phyloP scores from a whole-genome alignment of 2,797 vertebrate species.

The Spheniscus humboldti region DNA sequence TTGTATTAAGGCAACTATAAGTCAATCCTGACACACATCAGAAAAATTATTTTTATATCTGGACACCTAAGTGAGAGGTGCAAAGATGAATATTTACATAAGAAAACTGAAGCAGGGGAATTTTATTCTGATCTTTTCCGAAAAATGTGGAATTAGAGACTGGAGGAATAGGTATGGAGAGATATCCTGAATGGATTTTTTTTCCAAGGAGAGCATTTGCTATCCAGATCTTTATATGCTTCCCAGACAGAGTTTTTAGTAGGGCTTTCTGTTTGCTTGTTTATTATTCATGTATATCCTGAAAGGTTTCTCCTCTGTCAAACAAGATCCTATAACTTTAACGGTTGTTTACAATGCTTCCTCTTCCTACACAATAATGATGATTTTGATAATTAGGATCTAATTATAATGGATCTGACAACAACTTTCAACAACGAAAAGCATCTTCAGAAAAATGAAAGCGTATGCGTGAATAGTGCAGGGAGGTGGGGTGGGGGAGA shows the following conservation, averaged over 20 bases:
- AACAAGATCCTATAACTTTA: conserved; percentile 41
- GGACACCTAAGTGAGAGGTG: neutral
- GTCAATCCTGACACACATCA: neutral
- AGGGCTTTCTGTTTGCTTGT: neutral
- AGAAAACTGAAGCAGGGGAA: neutral
- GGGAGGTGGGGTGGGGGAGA: neutral
- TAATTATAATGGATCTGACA: conserved; percentile 65
- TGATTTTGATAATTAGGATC: conserved; percentile 60
- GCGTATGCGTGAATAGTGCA: neutral
- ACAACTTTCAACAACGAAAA: conserved; percentile 60
- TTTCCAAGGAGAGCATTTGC: neutral
- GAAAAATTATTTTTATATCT: neutral
- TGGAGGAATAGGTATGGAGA: neutral
- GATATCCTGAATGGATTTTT: neutral
- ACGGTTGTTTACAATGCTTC: neutral
- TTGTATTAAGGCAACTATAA: neutral
- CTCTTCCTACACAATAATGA: conserved; percentile 52
- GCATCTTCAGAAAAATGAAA: conserved; percentile 63
- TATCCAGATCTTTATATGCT: neutral
- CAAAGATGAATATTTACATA: neutral
- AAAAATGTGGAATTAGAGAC: neutral
- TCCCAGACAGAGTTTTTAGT: neutral
- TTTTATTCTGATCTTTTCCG: neutral
- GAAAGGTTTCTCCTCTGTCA: neutral
- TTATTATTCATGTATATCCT: neutral